Evolutionary conservation across 2,113 vertebrate species (phyloP), one percentile per base, ranked within the genome.

Genomic region (Labeo catla): DNA sequence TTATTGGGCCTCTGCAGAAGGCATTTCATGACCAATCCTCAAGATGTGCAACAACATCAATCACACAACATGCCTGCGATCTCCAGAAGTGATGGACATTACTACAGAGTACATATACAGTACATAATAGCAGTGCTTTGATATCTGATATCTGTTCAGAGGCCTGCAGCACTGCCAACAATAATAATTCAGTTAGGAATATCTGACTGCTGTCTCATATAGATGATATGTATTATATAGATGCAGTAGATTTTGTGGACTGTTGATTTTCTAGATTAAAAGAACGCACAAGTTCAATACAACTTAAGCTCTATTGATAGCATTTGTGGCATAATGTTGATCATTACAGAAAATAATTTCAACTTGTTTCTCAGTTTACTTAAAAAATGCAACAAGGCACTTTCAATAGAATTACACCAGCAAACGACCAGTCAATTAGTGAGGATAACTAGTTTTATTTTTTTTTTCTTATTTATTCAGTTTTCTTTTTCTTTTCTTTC

Each of bases 11-110:
- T 73, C 81, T 87, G 84, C 2, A 76, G 89, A 88, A 88, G 28
- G 83, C 49, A 80, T 92, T 93, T 83, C 82, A 93, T 88, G 84
- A 82, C 87, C 86, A 86, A 73, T 89, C 86, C 61, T 80, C 49
- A 68, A 87, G 86, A 86, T 3, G 15, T 72, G 86, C 84, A 81
- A 82, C 39, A 57, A 50, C 86, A 90, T 90, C 87, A 8, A 87
- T 87, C 86, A 78, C 80, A 73, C 88, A 90, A 61, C 34, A 76
- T 1, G 49, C 19, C 61, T 7, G 28, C 47, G 19, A 45, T 47
- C 61, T 80, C 36, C 57, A 23, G 13, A 82, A 68, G 43, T 52
- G 63, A 68, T 52, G 16, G 8, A 15, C 78, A 70, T 83, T 83
- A 70, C 28, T 68, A 21, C 52, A 52, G 52, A 70, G 47, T 39